Conservation (phyloP, 2,888 invertebrate genomes). For the Alloscopus bannaensis region DNA sequence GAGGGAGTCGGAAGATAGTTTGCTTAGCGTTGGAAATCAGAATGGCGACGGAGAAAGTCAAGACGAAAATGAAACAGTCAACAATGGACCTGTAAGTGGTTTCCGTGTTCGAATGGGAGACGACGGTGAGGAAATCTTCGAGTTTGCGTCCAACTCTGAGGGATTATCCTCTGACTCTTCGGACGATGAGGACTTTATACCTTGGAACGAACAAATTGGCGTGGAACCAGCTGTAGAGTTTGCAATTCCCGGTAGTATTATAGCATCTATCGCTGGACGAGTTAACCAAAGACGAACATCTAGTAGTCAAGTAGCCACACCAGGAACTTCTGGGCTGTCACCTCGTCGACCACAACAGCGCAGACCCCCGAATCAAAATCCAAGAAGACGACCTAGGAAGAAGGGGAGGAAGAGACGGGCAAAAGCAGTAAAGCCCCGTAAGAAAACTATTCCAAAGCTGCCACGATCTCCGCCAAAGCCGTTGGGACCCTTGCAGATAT, state of each 20-base stretch:
- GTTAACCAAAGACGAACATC: conserved; percentile 11
- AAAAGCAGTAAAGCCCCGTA: conserved; percentile 36
- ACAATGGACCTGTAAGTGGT: conserved; percentile 47
- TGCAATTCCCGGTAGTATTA: conserved; percentile 13
- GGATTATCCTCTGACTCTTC: not conserved
- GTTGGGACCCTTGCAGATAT: conserved; percentile 44
- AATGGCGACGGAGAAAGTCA: not conserved
- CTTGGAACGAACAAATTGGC: conserved; percentile 24
- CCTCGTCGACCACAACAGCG: not conserved
- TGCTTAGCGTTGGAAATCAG: conserved; percentile 6
- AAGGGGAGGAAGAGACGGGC: conserved; percentile 1
- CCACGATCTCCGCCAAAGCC: conserved; percentile 53
- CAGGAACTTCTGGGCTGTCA: not conserved
- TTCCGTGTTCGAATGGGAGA: conserved; percentile 58
- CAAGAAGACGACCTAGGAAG: conserved; percentile 25
- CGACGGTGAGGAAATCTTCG: conserved; percentile 60
- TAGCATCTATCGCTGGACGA: conserved; percentile 19
- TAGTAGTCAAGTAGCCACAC: not conserved
- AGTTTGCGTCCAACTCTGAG: conserved; percentile 58
- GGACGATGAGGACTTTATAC: conserved; percentile 24
- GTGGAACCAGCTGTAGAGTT: conserved; percentile 48
- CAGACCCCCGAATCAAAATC: not conserved
- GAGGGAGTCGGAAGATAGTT: not conserved
- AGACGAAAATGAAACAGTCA: conserved; percentile 17
- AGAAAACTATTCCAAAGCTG: conserved; percentile 17